Conservation (phyloP, 2,797 vertebrate species). For the Myripristis murdjan region DNA sequence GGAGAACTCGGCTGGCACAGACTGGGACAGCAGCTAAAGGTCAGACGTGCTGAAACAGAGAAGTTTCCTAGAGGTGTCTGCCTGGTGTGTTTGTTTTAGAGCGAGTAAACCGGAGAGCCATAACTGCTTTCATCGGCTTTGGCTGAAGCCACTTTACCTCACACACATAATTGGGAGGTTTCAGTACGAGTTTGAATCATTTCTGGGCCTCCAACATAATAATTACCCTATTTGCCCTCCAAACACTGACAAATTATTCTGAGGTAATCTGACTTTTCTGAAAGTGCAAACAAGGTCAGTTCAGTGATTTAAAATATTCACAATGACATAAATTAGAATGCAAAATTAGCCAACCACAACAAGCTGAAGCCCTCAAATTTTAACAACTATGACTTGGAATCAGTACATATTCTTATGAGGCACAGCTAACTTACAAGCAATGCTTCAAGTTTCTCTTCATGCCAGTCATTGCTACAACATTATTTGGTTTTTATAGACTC, state of each 20-base stretch:
- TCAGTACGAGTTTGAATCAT: constrained; percentile 76
- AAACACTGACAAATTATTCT: constrained; percentile 73
- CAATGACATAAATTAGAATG: constrained; percentile 31
- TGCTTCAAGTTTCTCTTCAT: background rate
- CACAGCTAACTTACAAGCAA: background rate
- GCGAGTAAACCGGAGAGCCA: constrained; percentile 67
- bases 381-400: background rate
- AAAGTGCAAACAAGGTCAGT: constrained; percentile 39
- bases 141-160: constrained; percentile 74
- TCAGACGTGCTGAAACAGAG: constrained; percentile 76
- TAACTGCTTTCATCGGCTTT: constrained; percentile 64
- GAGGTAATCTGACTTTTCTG: constrained; percentile 62
- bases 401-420: background rate
- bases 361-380: constrained; percentile 5
- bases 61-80: constrained; percentile 75
- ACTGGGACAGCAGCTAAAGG: constrained; percentile 69
- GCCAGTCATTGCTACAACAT: constrained; percentile 4
- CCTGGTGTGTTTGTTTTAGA: constrained; percentile 77
- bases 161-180: constrained; percentile 74
- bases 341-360: background rate
- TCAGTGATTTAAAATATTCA: constrained; percentile 43
- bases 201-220: constrained; percentile 64
- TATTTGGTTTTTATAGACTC: constrained; percentile 3
- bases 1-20: constrained; percentile 55
- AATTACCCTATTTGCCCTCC: constrained; percentile 73